Percentiles rank a stretch among this genome's conserved stretches.
These are phyloP conservation scores for Campylomormyrus tamandua DNA, from an alignment of 2,113 vertebrate genomes.

Conservation along the genomic window DNA sequence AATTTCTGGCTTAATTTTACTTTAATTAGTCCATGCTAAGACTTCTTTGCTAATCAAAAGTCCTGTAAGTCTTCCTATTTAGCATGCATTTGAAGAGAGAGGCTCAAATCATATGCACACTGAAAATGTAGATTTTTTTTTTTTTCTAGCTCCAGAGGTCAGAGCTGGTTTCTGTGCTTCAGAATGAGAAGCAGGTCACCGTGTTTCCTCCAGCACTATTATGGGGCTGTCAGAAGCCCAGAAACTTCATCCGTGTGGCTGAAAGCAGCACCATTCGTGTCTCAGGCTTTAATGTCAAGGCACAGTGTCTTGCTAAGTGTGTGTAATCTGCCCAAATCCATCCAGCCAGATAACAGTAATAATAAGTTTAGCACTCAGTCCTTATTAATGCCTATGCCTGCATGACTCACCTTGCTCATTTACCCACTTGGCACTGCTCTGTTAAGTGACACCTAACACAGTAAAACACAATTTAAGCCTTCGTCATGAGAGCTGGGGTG, in stretches of 20 bases:
- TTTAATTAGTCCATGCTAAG: constrained; percentile 19
- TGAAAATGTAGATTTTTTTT: constrained; percentile 31
- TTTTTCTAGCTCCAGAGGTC: constrained; percentile 21
- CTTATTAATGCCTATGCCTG: constrained; percentile 42
- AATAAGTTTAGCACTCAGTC: constrained; percentile 34
- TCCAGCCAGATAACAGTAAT: constrained; percentile 31
- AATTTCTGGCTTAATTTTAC: not conserved
- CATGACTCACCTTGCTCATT: constrained; percentile 50
- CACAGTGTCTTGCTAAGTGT: constrained; percentile 29
- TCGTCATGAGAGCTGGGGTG: constrained; percentile 39
- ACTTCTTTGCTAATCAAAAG: constrained; percentile 27
- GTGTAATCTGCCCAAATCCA: constrained; percentile 43
- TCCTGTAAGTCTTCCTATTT: constrained; percentile 34
- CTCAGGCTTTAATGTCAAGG: constrained; percentile 35
- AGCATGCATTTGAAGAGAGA: constrained; percentile 40
- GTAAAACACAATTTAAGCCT: constrained; percentile 44
- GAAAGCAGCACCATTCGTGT: constrained; percentile 36
- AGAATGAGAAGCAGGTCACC: constrained; percentile 28
- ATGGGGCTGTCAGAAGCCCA: constrained; percentile 27
- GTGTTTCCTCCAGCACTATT: constrained; percentile 13
- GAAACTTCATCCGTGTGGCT: constrained; percentile 29
- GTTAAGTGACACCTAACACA: constrained; percentile 38
- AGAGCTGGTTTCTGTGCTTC: constrained; percentile 41
- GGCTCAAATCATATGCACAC: constrained; percentile 36
- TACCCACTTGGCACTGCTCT: constrained; percentile 38